Evolutionary conservation across 2,888 invertebrate genomes (phyloP), one percentile per base, ranked within the genome.

Genomic region (Subacronicta megacephala): DNA sequence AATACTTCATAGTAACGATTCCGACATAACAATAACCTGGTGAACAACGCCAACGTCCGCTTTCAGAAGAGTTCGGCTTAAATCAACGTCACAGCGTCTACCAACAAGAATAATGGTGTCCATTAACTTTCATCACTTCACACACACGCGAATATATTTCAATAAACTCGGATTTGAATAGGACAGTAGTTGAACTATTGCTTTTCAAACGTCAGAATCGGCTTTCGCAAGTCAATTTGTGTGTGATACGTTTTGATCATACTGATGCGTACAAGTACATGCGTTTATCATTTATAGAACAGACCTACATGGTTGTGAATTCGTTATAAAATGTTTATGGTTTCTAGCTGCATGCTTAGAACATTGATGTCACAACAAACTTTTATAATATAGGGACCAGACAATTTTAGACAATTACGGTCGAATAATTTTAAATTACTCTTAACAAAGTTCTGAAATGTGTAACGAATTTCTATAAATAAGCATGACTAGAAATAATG

Each of bases 81-180:
- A 70, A 74, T 74, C 74, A 76, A 73, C 51, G 65, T 61, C 64
- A 56, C 56, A 41, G 44, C 50, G 51, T 42, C 49, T 51, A 62
- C 40, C 37, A 37, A 57, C 58, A 65, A 60, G 73, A 76, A 45
- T 76, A 69, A 76, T 62, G 60, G 58, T 42, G 35, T 46, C 58
- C 62, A 76, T 73, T 66, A 73, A 73, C 60, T 69, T 73, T 76
- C 77, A 69, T 69, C 70, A 73, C 65, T 74, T 69, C 70, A 62
- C 69, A 73, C 68, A 73, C 65, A 59, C 56, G 61, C 53, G 52
- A 59, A 75, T 72, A 75, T 72, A 72, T 75, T 71, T 62, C 66
- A 72, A 71, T 75, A 75, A 43, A 72, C 58, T 58, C 62, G 58
- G 72, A 64, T 65, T 70, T 50, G 49, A 50, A 50, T 70, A 44